Percentiles rank a stretch among this genome's conserved stretches.
Conservation (phyloP, 2,888 invertebrate species). For the Ormyrus thymus region DNA sequence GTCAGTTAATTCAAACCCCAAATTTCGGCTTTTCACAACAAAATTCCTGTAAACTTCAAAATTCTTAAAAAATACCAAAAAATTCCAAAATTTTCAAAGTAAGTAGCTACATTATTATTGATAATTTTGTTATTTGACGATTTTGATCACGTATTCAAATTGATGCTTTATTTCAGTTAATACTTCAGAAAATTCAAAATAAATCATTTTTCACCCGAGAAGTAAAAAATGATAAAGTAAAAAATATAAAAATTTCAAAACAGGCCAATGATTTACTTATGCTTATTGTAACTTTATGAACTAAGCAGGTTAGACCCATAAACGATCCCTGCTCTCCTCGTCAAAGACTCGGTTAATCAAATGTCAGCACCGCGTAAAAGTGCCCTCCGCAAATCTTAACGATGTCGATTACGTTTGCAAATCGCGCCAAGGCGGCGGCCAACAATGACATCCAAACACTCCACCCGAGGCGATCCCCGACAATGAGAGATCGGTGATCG, state of each 20-base stretch:
- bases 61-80: conserved; percentile 32
- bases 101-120: conserved; percentile 23
- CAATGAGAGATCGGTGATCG: background rate
- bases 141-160: background rate
- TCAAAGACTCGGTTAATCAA: too few relatives aligned
- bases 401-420: background rate
- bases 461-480: background rate
- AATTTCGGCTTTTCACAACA: conserved; percentile 41
- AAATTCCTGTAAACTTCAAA: conserved; percentile 13
- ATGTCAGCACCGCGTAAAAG: too few relatives aligned
- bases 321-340: too few relatives aligned
- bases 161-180: background rate
- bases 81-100: conserved; percentile 45
- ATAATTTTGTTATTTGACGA: background rate
- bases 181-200: background rate
- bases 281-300: too few relatives aligned
- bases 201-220: background rate
- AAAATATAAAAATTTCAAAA: background rate
- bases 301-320: too few relatives aligned
- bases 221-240: background rate
- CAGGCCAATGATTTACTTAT: too few relatives aligned
- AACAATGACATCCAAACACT: conserved; percentile 1
- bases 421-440: background rate
- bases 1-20: conserved; percentile 51
- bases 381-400: too few relatives aligned